These are phyloP conservation scores for Nomada ferruginata DNA, from an alignment of 2,888 invertebrate species.

Conservation along the genomic window DNA sequence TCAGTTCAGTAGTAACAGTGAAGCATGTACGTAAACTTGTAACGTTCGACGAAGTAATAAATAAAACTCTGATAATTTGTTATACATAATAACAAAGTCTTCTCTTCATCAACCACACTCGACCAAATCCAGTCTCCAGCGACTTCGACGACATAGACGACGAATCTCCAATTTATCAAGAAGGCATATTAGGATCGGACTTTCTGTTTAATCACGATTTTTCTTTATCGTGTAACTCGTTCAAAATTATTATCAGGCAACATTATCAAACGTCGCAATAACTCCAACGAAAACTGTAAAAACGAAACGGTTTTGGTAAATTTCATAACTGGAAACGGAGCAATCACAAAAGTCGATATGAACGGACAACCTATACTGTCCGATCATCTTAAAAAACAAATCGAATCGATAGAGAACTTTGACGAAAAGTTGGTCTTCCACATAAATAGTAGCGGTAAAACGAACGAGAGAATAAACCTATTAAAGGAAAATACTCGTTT, in stretches of 20 bases:
- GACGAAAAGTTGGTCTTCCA: conserved; percentile 21
- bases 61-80: too few relatives aligned
- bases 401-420: conserved; percentile 13
- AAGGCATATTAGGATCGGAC: neutral
- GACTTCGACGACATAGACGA: too few relatives aligned
- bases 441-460: neutral
- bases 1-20: too few relatives aligned
- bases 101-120: too few relatives aligned
- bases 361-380: conserved; percentile 5
- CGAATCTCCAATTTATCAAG: neutral
- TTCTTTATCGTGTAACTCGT: neutral
- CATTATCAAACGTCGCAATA: neutral
- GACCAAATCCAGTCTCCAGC: too few relatives aligned
- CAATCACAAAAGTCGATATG: conserved; percentile 12
- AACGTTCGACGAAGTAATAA: too few relatives aligned
- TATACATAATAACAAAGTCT: too few relatives aligned
- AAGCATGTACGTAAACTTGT: too few relatives aligned
- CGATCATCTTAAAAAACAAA: neutral
- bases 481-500: conserved; percentile 14
- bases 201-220: neutral
- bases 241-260: conserved; percentile 18
- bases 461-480: neutral
- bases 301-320: conserved; percentile 9
- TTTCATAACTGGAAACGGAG: conserved; percentile 2
- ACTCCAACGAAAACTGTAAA: neutral